Evolutionary conservation across 2,888 invertebrate species (phyloP).

Genomic region (Odontocolon sp.): DNA sequence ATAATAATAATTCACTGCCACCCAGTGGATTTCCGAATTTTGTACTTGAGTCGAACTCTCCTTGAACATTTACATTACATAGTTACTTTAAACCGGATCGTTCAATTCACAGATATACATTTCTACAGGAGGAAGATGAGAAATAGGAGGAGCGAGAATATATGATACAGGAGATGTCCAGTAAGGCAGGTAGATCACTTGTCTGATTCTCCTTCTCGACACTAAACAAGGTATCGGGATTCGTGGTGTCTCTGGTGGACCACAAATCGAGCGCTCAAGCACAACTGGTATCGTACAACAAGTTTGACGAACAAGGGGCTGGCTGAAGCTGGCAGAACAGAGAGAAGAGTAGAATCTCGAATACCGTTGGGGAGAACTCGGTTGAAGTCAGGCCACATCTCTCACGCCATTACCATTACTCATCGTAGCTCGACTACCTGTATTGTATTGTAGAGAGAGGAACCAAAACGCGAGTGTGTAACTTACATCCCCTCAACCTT

Average conservation of each 20-base stretch:
- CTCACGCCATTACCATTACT: slow-evolving; percentile 53
- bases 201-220: no score
- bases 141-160: no score
- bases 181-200: no score
- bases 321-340: slow-evolving; percentile 22
- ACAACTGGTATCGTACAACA: slow-evolving; percentile 39
- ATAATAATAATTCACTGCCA: no score
- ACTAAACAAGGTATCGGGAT: no score
- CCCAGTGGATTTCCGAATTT: no score
- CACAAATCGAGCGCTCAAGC: slow-evolving; percentile 35
- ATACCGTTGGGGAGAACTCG: slow-evolving; percentile 39
- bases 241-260: slow-evolving; percentile 15
- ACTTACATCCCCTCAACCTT: background rate
- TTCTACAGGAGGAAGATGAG: no score
- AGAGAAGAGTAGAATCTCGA: slow-evolving; percentile 27
- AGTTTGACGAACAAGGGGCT: slow-evolving; percentile 47
- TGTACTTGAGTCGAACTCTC: no score
- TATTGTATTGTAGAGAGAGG: background rate
- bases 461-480: background rate
- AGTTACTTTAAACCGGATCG: no score
- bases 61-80: no score
- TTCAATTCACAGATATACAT: no score
- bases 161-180: no score
- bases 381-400: slow-evolving; percentile 25
- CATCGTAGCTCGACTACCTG: slow-evolving; percentile 56